A percentile compares a stretch with the other conserved stretches of the same genome.
phyloP scores from a whole-genome alignment of 2,797 vertebrate genomes.

The Gobio occitaniae region DNA sequence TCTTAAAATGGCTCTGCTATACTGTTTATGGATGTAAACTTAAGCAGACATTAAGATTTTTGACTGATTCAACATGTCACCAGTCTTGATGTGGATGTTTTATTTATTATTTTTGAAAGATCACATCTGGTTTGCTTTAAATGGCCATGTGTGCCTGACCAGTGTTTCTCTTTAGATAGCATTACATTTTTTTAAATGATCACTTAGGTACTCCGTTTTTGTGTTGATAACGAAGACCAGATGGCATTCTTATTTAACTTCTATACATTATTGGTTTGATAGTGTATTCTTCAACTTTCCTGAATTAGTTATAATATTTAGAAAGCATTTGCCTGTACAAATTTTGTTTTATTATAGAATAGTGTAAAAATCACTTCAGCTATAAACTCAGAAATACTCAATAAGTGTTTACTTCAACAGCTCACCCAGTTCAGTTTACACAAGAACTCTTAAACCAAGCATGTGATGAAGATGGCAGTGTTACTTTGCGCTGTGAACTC shows the following conservation, averaged over 20 bases:
- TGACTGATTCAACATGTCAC: neutral
- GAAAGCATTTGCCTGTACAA: neutral
- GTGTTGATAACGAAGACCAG: neutral
- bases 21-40: neutral
- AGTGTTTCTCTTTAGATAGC: neutral
- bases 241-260: neutral
- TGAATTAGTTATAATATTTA: neutral
- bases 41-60: neutral
- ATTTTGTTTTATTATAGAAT: neutral
- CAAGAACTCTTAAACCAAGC: slow-evolving; percentile 25
- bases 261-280: neutral
- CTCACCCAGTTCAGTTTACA: slow-evolving; percentile 16
- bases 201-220: neutral
- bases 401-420: slow-evolving; percentile 17
- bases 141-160: neutral
- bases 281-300: neutral
- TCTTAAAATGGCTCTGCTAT: neutral
- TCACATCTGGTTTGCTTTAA: neutral
- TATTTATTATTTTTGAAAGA: neutral
- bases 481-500: slow-evolving; percentile 73
- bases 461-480: slow-evolving; percentile 59
- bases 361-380: neutral
- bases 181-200: neutral
- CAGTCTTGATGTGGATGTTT: neutral
- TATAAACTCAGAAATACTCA: neutral